Percentiles rank a stretch among this genome's conserved stretches.
phyloP scores from a whole-genome alignment of 2,888 invertebrate genomes.

The Hesperia comma region DNA sequence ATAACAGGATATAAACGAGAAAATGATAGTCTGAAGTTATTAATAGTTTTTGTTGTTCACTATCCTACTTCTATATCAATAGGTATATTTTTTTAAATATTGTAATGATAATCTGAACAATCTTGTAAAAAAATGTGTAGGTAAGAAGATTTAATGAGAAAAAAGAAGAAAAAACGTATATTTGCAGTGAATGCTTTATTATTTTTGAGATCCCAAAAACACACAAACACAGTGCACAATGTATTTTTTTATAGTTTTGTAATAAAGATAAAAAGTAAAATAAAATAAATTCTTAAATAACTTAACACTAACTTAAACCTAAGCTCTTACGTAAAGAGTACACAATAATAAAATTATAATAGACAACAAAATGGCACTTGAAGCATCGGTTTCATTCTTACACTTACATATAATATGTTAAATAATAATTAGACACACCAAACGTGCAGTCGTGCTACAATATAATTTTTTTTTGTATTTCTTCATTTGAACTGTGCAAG shows the following conservation, averaged over 20 bases:
- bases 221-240: conserved; percentile 78
- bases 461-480: conserved; percentile 61
- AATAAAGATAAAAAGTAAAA: conserved; percentile 48
- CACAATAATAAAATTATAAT: conserved; percentile 41
- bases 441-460: conserved; percentile 48
- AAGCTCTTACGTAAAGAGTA: conserved; percentile 42
- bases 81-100: no score
- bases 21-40: no score
- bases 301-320: conserved; percentile 44
- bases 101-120: no score
- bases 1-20: no score
- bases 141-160: no score
- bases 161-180: conserved; percentile 43
- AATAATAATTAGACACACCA: conserved; percentile 27
- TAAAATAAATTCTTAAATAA: conserved; percentile 46
- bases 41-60: no score
- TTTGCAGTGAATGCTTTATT: conserved; percentile 73
- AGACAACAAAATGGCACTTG: conserved; percentile 73
- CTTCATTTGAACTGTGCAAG: conserved; percentile 64
- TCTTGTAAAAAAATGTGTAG: not conserved
- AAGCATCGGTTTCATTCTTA: conserved; percentile 70
- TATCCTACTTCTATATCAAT: no score
- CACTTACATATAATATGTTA: conserved; percentile 42
- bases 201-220: conserved; percentile 84
- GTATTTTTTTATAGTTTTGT: conserved; percentile 48